These are phyloP conservation scores for Nyctibius bracteatus DNA, from an alignment of 2,113 vertebrate species.

Conservation along the genomic window DNA sequence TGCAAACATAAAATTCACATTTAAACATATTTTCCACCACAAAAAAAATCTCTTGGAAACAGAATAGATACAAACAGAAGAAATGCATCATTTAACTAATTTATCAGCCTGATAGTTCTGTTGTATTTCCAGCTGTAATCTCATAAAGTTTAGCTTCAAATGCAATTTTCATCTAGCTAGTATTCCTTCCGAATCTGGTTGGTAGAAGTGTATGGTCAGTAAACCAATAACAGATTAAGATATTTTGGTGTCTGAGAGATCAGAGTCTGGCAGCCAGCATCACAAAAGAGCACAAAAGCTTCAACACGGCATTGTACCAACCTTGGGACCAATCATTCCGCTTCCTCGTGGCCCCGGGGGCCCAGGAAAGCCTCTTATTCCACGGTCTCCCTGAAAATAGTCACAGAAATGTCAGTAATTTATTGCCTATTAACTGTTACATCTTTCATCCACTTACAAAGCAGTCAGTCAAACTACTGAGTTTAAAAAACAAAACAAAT, in stretches of 20 bases:
- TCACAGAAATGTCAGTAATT: background rate
- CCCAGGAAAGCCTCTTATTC: conserved; percentile 73
- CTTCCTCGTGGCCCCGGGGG: conserved; percentile 68
- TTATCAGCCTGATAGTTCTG: background rate
- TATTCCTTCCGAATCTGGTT: background rate
- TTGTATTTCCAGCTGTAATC: background rate
- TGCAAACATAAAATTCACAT: background rate
- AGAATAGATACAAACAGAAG: background rate
- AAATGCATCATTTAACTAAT: background rate
- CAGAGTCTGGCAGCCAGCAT: background rate
- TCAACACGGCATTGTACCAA: background rate
- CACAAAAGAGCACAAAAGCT: background rate
- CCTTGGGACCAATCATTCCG: conserved; percentile 78
- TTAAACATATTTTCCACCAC: background rate
- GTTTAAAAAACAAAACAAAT: background rate
- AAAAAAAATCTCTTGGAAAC: background rate
- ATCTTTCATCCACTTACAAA: background rate
- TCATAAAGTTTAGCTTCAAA: background rate
- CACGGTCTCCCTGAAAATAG: conserved; percentile 76
- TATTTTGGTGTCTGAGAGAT: background rate
- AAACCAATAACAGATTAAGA: background rate
- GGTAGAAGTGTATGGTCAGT: background rate
- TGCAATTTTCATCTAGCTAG: background rate
- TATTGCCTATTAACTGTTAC: background rate
- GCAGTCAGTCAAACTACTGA: background rate